phyloP scores from a whole-genome alignment of 2,113 vertebrate genomes.

The Pangasianodon gigas region DNA sequence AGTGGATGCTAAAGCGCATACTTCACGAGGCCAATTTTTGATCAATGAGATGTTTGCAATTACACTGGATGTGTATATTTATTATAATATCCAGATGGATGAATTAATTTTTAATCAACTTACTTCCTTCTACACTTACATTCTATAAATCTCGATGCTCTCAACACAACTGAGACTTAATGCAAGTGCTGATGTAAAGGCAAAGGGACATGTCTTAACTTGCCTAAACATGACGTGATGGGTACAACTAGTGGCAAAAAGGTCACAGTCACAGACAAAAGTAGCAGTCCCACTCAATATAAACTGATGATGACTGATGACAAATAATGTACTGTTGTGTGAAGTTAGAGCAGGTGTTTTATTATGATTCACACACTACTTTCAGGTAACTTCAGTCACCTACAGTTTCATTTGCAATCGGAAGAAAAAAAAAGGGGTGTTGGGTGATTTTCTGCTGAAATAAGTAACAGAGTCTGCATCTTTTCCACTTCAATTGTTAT shows the following conservation, averaged over 20 bases:
- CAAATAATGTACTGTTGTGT: not conserved
- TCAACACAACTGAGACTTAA: not conserved
- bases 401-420: conserved; percentile 21
- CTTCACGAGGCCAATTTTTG: not conserved
- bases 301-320: not conserved
- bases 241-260: not conserved
- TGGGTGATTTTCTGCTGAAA: conserved; percentile 42
- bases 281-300: not conserved
- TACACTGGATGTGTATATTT: not conserved
- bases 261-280: not conserved
- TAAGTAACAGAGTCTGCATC: conserved; percentile 2
- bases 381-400: conserved; percentile 12
- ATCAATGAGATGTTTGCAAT: not conserved
- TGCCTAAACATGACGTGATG: not conserved
- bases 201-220: not conserved
- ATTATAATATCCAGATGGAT: not conserved
- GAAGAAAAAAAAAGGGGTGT: conserved; percentile 15
- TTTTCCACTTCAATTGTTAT: not conserved
- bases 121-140: not conserved
- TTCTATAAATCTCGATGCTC: not conserved
- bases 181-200: not conserved
- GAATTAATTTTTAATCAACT: not conserved
- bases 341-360: not conserved
- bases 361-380: conserved; percentile 2
- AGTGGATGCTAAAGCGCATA: not conserved